Percentiles rank a stretch among this genome's conserved stretches.
These are phyloP conservation scores for Dasypogon diadema DNA, from an alignment of 2,888 invertebrate species.

Conservation along the genomic window DNA sequence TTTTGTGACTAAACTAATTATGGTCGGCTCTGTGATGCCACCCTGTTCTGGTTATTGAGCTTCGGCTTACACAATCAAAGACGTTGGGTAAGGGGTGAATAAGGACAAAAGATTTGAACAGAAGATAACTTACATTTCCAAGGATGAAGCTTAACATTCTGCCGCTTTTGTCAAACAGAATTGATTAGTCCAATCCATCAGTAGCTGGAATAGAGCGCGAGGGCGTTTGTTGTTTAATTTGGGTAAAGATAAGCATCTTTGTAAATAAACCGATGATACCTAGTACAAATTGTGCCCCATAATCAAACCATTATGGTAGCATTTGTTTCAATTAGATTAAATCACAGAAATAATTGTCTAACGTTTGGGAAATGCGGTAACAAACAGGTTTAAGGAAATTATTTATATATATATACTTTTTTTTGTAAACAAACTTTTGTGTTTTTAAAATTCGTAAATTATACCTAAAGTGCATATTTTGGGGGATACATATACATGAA, in stretches of 20 bases:
- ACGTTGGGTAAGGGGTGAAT: neutral
- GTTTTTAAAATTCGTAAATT: too few relatives aligned
- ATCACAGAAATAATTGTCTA: neutral
- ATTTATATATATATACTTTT: too few relatives aligned
- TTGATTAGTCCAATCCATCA: conserved; percentile 16
- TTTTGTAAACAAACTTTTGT: too few relatives aligned
- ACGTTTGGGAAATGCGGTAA: too few relatives aligned
- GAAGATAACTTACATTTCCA: neutral
- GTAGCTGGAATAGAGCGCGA: neutral
- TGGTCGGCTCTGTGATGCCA: neutral
- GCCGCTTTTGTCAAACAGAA: conserved; percentile 19
- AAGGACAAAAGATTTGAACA: neutral
- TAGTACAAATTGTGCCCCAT: neutral
- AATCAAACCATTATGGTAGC: neutral
- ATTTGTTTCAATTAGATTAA: neutral
- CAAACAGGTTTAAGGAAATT: too few relatives aligned
- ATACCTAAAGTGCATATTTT: too few relatives aligned
- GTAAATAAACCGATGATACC: conserved; percentile 22
- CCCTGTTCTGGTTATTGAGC: neutral
- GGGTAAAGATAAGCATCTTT: neutral
- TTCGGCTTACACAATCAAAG: neutral
- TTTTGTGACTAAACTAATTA: conserved; percentile 38
- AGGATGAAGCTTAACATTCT: neutral
- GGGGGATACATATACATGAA: too few relatives aligned
- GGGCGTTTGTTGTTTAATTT: neutral